Evolutionary conservation across 53 echinoderm and acorn worm genomes (phyloP).

Genomic region (Glandiceps talaboti): DNA sequence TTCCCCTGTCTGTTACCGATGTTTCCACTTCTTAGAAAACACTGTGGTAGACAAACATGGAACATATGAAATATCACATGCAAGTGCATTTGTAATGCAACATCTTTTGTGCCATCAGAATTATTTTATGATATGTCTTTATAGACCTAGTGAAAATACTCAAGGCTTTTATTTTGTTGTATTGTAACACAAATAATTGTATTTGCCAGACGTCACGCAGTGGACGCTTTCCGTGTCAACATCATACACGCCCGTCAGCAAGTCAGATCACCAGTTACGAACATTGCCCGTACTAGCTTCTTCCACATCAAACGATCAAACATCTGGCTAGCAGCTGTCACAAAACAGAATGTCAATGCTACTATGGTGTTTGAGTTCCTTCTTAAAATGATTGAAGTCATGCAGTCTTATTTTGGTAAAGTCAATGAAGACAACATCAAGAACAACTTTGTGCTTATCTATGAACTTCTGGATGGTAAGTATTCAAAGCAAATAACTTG

Average conservation of each 20-base stretch:
- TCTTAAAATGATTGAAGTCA: constrained; percentile 83
- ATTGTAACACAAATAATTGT: too few species aligned
- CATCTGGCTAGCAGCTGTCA: constrained; percentile 97
- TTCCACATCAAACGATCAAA: constrained; percentile 98
- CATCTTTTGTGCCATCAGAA: too few species aligned
- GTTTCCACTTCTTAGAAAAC: too few species aligned
- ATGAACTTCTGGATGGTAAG: constrained; percentile 92
- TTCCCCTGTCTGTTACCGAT: too few species aligned
- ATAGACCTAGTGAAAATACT: too few species aligned
- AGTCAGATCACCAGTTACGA: constrained; percentile 93
- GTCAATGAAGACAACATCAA: constrained; percentile 98
- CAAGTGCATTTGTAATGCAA: too few species aligned
- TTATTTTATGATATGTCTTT: too few species aligned
- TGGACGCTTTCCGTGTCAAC: constrained; percentile 94
- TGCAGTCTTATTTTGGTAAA: constrained; percentile 95
- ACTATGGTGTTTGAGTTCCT: constrained; percentile 99
- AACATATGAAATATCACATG: too few species aligned
- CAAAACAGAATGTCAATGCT: constrained; percentile 96
- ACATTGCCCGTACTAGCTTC: constrained; percentile 95
- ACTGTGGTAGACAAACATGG: too few species aligned
- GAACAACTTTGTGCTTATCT: constrained; percentile 98
- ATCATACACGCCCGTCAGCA: constrained; percentile 97
- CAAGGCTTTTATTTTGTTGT: too few species aligned
- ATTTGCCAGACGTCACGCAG: constrained; percentile 93
- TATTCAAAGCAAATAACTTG: too few species aligned